Base-by-base conservation (phyloP, 2,888 invertebrate species). In the Spodoptera exigua region DNA sequence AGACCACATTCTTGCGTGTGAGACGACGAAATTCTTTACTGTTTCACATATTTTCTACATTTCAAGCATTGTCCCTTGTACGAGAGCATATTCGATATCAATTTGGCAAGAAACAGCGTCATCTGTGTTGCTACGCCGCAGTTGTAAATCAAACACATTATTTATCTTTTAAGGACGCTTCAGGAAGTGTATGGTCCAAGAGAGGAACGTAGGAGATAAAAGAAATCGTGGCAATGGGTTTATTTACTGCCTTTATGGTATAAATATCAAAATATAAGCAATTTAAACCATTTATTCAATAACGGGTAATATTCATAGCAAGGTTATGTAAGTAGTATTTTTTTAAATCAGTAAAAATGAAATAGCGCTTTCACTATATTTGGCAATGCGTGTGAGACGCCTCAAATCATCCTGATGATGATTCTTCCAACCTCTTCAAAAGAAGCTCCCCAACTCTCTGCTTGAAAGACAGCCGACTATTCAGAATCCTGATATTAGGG, bases 141-240 rank as follows among this genome's bases (percentile, higher is more conserved):
- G 76, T 71, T 75, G 76, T 76, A 78, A 77, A 73, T 78, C 75
- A 77, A 70, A 64, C 61, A 61, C 53, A 72, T 80, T 82, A 82
- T 82, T 80, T 79, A 82, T 82, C 66, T 78, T 73, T 73, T 62
- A 71, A 76, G 70, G 65, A 67, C 59, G 60, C 57, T 58, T 49
- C 62, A 64, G 64, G 56, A 62, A 63, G 48, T 35, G 37, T 17
- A 11, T 21, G 59, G 68, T 61, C 18, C 49, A 67, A 68, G 66
- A 36, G 10, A 65, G 3, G 43, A 52, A 39, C 55, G 40, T 3
- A 11, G 35, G 13, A 32, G 14, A 7, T n/a, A 12, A 13, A 3
- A 17, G 12, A 10, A 41, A 43, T n/a, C n/a, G 2, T 3, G 14
- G 7, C 10, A 10, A 10, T 10, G 10, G 14, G 7, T 13, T 43